Evolutionary conservation across 2,797 vertebrate genomes (phyloP).

Genomic region (Tapirus indicus): DNA sequence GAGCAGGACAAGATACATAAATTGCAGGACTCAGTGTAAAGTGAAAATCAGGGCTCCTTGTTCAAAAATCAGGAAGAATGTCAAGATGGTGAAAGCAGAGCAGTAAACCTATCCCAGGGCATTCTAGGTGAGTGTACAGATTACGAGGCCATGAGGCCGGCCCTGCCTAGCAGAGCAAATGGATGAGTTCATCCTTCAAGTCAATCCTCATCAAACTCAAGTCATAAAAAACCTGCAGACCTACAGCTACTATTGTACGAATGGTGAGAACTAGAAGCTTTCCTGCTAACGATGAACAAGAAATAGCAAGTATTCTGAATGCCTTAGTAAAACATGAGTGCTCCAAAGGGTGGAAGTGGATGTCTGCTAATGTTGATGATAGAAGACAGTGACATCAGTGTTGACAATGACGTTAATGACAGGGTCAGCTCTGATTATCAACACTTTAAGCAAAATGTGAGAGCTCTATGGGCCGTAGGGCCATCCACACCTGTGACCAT

Average conservation of each 20-base stretch:
- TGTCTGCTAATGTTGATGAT: no score
- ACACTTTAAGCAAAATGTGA: no score
- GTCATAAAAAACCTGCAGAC: neutral
- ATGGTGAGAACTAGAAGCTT: neutral
- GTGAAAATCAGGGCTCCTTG: neutral
- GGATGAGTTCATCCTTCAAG: no score
- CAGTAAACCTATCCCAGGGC: neutral
- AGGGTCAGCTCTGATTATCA: no score
- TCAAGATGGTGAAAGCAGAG: neutral
- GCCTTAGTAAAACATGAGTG: neutral
- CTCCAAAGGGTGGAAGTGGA: neutral
- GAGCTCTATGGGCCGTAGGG: no score
- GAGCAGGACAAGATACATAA: no score
- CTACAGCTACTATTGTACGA: neutral
- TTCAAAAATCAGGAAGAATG: neutral
- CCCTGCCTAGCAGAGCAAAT: neutral
- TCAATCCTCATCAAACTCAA: neutral
- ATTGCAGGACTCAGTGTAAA: neutral
- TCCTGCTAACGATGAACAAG: neutral
- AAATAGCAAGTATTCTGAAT: neutral
- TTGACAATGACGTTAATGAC: no score
- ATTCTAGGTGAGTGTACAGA: neutral
- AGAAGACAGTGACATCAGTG: no score
- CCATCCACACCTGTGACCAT: no score
- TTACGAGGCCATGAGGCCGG: neutral